phyloP scores from a whole-genome alignment of 2,797 vertebrate species.

The Euphonia xanthogaster region DNA sequence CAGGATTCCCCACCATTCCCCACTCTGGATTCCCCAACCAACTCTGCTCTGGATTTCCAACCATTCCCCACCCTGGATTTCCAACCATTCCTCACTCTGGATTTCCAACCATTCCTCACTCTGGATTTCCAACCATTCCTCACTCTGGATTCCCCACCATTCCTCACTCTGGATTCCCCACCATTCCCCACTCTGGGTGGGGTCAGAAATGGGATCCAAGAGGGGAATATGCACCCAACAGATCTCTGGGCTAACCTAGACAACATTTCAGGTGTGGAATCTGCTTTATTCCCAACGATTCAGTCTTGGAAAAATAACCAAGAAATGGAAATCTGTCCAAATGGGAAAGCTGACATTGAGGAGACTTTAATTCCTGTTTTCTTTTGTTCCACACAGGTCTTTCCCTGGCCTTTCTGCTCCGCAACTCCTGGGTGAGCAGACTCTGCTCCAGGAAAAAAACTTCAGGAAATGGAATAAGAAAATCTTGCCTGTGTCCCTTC shows the following conservation, averaged over 20 bases:
- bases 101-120: too few species aligned
- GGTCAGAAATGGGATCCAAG: neutral
- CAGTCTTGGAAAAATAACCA: neutral
- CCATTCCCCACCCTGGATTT: too few species aligned
- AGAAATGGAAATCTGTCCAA: neutral
- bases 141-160: too few species aligned
- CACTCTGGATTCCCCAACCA: fast-evolving
- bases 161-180: too few species aligned
- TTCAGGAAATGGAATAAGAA: neutral
- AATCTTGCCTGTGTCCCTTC: conserved; percentile 81
- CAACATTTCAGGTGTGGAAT: neutral
- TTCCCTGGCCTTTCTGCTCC: neutral
- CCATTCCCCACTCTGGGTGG: too few species aligned
- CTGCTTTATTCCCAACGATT: neutral
- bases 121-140: too few species aligned
- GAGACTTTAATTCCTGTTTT: neutral
- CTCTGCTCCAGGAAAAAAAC: neutral
- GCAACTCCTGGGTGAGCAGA: neutral
- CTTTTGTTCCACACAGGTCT: neutral
- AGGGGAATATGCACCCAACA: fast-evolving
- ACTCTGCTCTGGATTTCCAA: neutral
- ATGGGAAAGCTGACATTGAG: neutral
- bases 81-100: too few species aligned
- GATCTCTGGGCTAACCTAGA: neutral
- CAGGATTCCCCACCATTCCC: neutral